A percentile compares a stretch with the other conserved stretches of the same genome.
Evolutionary conservation across 2,797 vertebrate genomes (phyloP).

Genomic region (Falco cherrug): DNA sequence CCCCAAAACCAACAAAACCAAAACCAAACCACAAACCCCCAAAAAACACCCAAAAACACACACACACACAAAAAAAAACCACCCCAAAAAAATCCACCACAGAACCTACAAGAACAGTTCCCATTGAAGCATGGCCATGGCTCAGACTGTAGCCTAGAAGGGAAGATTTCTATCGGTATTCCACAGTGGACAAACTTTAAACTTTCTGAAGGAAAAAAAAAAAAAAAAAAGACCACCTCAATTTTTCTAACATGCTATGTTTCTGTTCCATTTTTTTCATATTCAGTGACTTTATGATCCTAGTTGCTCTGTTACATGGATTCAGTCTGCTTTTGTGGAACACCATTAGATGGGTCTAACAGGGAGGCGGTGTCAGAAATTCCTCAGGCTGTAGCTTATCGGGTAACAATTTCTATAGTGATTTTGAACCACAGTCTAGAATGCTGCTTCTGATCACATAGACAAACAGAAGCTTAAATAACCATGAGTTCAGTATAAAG

Average conservation of each 20-base stretch:
- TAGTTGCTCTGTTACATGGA: neutral
- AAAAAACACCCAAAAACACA: too few species aligned
- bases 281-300: neutral
- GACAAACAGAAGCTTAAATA: neutral
- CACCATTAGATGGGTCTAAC: neutral
- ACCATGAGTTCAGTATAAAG: neutral
- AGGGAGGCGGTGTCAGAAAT: neutral
- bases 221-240: neutral
- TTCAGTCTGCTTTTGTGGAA: neutral
- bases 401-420: neutral
- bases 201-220: neutral
- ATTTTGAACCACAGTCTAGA: neutral
- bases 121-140: neutral
- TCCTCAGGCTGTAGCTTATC: neutral
- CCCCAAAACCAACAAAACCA: too few species aligned
- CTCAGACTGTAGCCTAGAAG: neutral
- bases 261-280: neutral
- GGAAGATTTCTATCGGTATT: neutral
- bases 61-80: too few species aligned
- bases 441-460: neutral
- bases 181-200: neutral
- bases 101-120: neutral
- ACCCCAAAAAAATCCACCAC: too few species aligned
- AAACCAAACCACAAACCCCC: too few species aligned
- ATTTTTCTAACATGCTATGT: neutral